A percentile compares a stretch with the other conserved stretches of the same genome.
Conservation (phyloP, 2,888 invertebrate species). For the Digitonthophagus gazella region DNA sequence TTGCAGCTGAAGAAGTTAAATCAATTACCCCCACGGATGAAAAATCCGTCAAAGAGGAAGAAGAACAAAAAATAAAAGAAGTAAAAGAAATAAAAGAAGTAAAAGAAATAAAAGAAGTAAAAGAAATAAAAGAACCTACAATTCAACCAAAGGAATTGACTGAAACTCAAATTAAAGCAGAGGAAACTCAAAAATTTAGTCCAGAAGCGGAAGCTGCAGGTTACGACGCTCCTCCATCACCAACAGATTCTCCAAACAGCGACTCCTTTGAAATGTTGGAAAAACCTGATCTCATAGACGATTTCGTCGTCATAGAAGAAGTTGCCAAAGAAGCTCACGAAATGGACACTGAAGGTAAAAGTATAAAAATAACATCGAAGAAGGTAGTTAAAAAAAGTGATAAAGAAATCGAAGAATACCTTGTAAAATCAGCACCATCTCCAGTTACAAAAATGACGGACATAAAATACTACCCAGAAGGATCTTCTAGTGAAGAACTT, state of each 20-base stretch:
- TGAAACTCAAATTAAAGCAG: too few relatives aligned
- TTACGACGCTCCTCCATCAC: conserved; percentile 58
- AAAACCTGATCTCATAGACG: conserved; percentile 82
- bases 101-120: too few relatives aligned
- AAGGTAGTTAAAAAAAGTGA: conserved; percentile 62
- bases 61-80: too few relatives aligned
- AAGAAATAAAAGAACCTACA: conserved; percentile 33
- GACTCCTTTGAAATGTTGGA: conserved; percentile 87
- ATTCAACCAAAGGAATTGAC: too few relatives aligned
- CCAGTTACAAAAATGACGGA: conserved; percentile 55
- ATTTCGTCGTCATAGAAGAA: conserved; percentile 85
- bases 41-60: background rate
- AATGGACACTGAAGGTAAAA: conserved; percentile 79
- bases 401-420: conserved; percentile 69
- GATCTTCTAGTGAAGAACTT: conserved; percentile 60
- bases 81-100: too few relatives aligned
- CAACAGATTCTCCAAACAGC: conserved; percentile 70
- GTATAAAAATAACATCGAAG: conserved; percentile 62
- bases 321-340: conserved; percentile 84
- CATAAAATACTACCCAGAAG: conserved; percentile 52
- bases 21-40: background rate
- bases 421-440: conserved; percentile 68
- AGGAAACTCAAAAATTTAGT: conserved; percentile 13
- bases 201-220: conserved; percentile 53
- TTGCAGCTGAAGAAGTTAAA: background rate